Percentiles rank a stretch among this genome's conserved stretches.
Evolutionary conservation across 2,888 invertebrate genomes (phyloP).

Genomic region (Cataglyphis rosenhaueri): DNA sequence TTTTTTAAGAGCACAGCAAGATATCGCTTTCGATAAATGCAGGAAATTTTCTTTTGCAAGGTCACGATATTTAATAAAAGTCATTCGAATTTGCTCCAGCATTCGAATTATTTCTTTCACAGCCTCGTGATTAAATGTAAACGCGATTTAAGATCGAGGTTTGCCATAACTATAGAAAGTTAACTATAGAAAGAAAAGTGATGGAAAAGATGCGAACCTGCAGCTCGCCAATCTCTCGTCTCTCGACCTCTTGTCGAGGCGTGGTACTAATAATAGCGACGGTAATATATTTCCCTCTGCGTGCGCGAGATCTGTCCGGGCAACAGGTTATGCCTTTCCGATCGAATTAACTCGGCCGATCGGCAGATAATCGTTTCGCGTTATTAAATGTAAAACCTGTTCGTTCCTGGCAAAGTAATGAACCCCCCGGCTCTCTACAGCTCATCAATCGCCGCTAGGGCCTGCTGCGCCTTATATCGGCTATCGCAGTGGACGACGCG

Average conservation of each 20-base stretch:
- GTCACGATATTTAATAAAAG: neutral
- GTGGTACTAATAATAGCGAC: slow-evolving; percentile 50
- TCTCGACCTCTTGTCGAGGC: slow-evolving; percentile 37
- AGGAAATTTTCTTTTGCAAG: neutral
- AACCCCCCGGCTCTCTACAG: slow-evolving; percentile 54
- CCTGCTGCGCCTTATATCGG: slow-evolving; percentile 33
- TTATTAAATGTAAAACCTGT: slow-evolving; percentile 67
- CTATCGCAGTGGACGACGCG: slow-evolving; percentile 16
- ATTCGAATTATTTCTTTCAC: neutral
- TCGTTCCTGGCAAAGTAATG: slow-evolving; percentile 60
- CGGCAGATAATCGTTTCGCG: slow-evolving; percentile 63
- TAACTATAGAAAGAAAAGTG: neutral
- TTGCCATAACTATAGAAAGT: no score
- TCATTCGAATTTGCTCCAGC: neutral
- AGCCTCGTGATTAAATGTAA: neutral
- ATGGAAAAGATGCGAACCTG: slow-evolving; percentile 17
- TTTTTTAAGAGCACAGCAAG: neutral
- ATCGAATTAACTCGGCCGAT: slow-evolving; percentile 64
- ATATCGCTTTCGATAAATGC: neutral
- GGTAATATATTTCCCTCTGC: slow-evolving; percentile 55
- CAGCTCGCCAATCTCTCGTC: slow-evolving; percentile 27
- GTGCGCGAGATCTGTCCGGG: slow-evolving; percentile 51
- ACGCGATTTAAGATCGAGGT: neutral
- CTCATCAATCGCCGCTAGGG: slow-evolving; percentile 54
- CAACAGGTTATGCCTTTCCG: slow-evolving; percentile 60